Evolutionary conservation across 2,888 invertebrate species (phyloP).

Genomic region (Pseudococcus longispinus): DNA sequence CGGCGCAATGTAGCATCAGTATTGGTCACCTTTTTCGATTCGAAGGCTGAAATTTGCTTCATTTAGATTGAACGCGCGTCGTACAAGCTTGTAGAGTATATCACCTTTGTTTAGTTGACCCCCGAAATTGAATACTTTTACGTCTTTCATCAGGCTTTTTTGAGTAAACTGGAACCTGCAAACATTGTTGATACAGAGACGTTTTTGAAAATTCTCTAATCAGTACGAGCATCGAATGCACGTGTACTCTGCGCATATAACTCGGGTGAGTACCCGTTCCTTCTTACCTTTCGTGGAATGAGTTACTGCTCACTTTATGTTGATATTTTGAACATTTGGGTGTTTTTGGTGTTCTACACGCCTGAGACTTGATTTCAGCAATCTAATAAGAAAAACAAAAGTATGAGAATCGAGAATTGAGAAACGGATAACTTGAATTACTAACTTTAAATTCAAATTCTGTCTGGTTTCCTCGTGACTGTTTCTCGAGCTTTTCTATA

Average conservation of each 20-base stretch:
- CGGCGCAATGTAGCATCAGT: no score
- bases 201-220: background rate
- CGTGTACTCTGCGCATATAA: no score
- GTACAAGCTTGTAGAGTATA: conserved; percentile 10
- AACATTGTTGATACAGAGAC: background rate
- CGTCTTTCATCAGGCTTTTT: conserved; percentile 22
- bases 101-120: conserved; percentile 18
- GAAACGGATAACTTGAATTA: background rate
- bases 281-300: conserved; percentile 25
- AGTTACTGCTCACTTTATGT: background rate
- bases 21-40: background rate
- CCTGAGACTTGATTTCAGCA: conserved; percentile 26
- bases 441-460: conserved; percentile 50
- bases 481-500: conserved; percentile 34
- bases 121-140: conserved; percentile 43
- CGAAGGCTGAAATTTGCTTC: background rate
- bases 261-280: no score
- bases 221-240: no score
- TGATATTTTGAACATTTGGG: background rate
- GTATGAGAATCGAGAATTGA: background rate
- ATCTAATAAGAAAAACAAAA: background rate
- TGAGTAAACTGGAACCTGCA: background rate
- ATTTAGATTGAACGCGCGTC: background rate
- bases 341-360: conserved; percentile 26
- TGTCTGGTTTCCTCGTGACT: conserved; percentile 11